These are phyloP conservation scores for Takifugu rubripes DNA, from an alignment of 2,797 vertebrate genomes.

Conservation along the genomic window DNA sequence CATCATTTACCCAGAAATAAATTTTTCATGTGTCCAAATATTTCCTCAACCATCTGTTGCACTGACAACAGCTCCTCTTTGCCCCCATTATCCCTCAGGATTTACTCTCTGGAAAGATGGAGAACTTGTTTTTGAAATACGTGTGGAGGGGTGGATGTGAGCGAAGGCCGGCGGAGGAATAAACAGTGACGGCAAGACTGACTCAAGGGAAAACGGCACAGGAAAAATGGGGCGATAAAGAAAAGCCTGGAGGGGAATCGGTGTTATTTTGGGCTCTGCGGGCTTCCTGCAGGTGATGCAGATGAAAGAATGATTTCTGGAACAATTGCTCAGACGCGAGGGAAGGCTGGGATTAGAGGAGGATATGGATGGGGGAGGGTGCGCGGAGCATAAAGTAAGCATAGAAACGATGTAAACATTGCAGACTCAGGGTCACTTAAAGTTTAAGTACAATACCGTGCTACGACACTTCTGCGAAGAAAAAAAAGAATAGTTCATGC, in stretches of 20 bases:
- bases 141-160: slow-evolving; percentile 12
- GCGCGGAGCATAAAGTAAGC: slow-evolving; percentile 9
- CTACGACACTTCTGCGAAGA: background rate
- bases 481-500: slow-evolving; percentile 32
- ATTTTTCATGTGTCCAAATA: background rate
- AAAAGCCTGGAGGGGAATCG: slow-evolving; percentile 63
- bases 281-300: slow-evolving; percentile 81
- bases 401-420: slow-evolving; percentile 49
- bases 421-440: slow-evolving; percentile 42
- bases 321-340: slow-evolving; percentile 72
- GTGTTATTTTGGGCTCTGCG: slow-evolving; percentile 69
- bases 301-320: slow-evolving; percentile 67
- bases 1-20: slow-evolving; percentile 17
- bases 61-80: background rate
- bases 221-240: slow-evolving; percentile 71
- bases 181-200: slow-evolving; percentile 58
- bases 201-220: slow-evolving; percentile 67
- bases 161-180: slow-evolving; percentile 64
- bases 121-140: slow-evolving; percentile 33
- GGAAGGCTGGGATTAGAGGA: slow-evolving; percentile 47
- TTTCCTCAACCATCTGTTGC: background rate
- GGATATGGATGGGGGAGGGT: slow-evolving; percentile 25
- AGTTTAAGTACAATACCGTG: slow-evolving; percentile 30
- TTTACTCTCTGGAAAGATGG: slow-evolving; percentile 12
- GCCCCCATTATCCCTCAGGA: background rate